Evolutionary conservation across 2,113 vertebrate species (phyloP), one percentile per base, ranked within the genome.

Genomic region (Rhinogobius similis): DNA sequence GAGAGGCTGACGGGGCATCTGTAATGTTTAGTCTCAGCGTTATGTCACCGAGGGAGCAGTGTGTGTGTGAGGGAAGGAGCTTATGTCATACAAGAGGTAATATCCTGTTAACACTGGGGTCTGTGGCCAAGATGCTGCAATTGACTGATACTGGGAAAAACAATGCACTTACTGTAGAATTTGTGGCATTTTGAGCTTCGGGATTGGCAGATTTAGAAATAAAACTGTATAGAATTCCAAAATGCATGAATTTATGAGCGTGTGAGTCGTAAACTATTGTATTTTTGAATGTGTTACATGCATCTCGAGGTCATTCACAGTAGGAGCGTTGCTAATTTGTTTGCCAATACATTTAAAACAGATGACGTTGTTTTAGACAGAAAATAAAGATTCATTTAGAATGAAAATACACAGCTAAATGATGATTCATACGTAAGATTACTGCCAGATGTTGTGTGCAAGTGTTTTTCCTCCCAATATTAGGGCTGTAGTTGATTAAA

Each of bases 1-100:
- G 76, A 73, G 68, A 76, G 72, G 74, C 72, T 76, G 70, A 88
- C 72, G 64, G 66, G 71, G 77, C 76, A 67, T 74, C 70, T 72
- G 75, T 77, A 79, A 74, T 73, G 64, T 79, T 56, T 81, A 63
- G 70, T 67, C 55, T 72, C 70, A 68, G 68, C 81, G 59, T 78
- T 75, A 79, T 78, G 70, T 77, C 67, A 73, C 52, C 23, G 70
- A 70, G 70, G 77, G 4, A 76, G 48, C 48, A 61, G 32, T 43
- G 63, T 43, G 63, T 63, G 79, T 64, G 66, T 55, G 68, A 76
- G 66, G 24, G 69, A 44, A 10, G 44, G 27, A 0, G 73, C 23
- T 86, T 75, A 67, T 81, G 74, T 83, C 82, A 82, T 10, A 11
- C 67, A 72, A 62, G 70, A 75, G 44, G 44, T 48, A 6, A 48